A percentile compares a stretch with the other conserved stretches of the same genome.
phyloP scores from a whole-genome alignment of 2,113 vertebrate genomes.

The Chiloscyllium plagiosum region DNA sequence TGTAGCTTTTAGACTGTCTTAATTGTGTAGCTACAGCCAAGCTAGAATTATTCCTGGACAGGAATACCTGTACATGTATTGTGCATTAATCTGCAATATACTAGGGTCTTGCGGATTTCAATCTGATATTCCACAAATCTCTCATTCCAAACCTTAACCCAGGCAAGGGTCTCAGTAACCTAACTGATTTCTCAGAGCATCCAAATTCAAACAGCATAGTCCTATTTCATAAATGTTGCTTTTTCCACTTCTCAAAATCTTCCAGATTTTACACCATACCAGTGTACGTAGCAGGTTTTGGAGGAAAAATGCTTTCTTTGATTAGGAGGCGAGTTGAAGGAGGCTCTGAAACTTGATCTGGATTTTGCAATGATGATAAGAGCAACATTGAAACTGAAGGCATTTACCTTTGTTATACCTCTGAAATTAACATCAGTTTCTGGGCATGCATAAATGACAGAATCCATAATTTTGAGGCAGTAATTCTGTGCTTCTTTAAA shows the following conservation, averaged over 20 bases:
- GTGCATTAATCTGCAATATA: neutral
- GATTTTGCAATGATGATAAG: neutral
- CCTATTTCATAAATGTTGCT: neutral
- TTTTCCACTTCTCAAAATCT: neutral
- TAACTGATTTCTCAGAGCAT: neutral
- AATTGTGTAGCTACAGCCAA: neutral
- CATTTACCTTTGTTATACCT: neutral
- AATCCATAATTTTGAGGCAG: neutral
- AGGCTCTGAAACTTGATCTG: neutral
- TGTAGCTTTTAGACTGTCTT: neutral
- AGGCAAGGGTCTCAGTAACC: neutral
- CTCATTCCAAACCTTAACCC: neutral
- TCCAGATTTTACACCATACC: neutral
- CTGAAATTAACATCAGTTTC: neutral
- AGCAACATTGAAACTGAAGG: neutral
- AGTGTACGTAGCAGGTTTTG: neutral
- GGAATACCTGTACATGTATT: too few species aligned
- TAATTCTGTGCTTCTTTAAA: neutral
- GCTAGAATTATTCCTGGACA: neutral
- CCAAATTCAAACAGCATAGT: neutral
- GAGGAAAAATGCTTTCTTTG: neutral
- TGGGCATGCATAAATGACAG: neutral
- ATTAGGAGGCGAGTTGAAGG: neutral
- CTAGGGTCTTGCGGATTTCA: neutral
- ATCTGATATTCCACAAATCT: neutral